phyloP scores from a whole-genome alignment of 2,113 vertebrate species.

The Megaceryle torquata region DNA sequence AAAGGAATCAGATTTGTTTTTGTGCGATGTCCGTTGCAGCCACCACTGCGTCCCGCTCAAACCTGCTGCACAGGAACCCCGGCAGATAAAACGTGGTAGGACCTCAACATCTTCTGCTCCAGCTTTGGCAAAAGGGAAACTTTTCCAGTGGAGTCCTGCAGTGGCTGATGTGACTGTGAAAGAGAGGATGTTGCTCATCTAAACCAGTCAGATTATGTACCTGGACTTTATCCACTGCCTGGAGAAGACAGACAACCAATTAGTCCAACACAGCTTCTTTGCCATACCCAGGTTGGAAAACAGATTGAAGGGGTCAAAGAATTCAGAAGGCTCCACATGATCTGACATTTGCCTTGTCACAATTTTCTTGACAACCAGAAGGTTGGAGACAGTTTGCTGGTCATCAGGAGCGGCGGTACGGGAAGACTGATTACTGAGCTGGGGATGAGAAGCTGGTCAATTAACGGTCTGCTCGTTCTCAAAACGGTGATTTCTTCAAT shows the following conservation, averaged over 20 bases:
- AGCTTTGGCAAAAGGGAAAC: background rate
- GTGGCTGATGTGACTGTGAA: background rate
- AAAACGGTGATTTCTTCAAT: background rate
- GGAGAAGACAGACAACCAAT: constrained; percentile 54
- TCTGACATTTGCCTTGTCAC: constrained; percentile 59
- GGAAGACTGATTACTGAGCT: background rate
- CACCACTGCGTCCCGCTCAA: background rate
- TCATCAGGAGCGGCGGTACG: background rate
- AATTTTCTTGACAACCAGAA: constrained; percentile 49
- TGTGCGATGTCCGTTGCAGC: background rate
- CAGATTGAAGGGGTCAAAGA: constrained; percentile 63
- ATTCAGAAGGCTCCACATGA: constrained; percentile 46
- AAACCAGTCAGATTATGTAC: background rate
- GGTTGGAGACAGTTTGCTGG: constrained; percentile 42
- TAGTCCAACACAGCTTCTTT: constrained; percentile 48
- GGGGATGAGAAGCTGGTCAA: background rate
- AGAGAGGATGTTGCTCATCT: constrained; percentile 2
- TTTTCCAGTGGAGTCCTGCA: background rate
- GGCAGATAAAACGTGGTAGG: background rate
- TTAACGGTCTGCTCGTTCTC: background rate
- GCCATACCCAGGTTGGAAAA: constrained; percentile 34
- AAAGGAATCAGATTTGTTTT: background rate
- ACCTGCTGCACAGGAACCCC: background rate
- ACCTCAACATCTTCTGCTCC: background rate
- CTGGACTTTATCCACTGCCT: constrained; percentile 2